Conservation (phyloP, 1,140 invertebrate genomes). For the Zaprionus vittiger region DNA sequence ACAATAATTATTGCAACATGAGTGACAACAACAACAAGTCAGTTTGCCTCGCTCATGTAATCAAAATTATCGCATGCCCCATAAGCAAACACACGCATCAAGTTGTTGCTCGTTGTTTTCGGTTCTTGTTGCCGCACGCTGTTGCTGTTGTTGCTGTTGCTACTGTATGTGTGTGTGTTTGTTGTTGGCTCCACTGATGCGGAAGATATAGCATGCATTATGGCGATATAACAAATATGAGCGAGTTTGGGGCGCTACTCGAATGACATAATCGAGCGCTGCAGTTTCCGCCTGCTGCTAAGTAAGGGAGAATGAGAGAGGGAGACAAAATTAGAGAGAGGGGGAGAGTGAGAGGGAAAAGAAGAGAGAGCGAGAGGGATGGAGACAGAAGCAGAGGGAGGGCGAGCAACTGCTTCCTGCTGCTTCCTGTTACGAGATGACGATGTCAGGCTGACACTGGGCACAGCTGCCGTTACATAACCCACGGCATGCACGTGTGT, state of each 20-base stretch:
- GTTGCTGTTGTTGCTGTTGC: slow-evolving; percentile 17
- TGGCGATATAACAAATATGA: slow-evolving; percentile 62
- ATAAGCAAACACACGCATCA: slow-evolving; percentile 42
- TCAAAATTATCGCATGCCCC: slow-evolving; percentile 40
- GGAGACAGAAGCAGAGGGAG: neutral
- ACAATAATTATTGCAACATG: neutral
- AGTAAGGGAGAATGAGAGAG: neutral
- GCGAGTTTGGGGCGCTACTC: slow-evolving; percentile 31
- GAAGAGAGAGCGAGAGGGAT: neutral
- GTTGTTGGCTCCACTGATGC: slow-evolving; percentile 36
- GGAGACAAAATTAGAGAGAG: neutral
- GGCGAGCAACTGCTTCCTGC: slow-evolving; percentile 28
- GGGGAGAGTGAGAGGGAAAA: neutral
- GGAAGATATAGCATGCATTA: slow-evolving; percentile 78
- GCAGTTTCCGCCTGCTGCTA: slow-evolving; percentile 59
- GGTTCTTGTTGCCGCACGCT: neutral
- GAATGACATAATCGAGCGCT: slow-evolving; percentile 75
- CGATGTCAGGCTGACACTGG: slow-evolving; percentile 29
- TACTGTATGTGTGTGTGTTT: neutral
- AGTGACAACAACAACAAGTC: slow-evolving; percentile 1
- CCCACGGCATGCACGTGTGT: slow-evolving; percentile 9
- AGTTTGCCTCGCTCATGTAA: slow-evolving; percentile 1
- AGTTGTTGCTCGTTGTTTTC: slow-evolving; percentile 27
- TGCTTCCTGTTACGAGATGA: slow-evolving; percentile 44
- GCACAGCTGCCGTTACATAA: slow-evolving; percentile 37